Evolutionary conservation across 2,113 vertebrate genomes (phyloP), one percentile per base, ranked within the genome.

Genomic region (Ariopsis seemanni): DNA sequence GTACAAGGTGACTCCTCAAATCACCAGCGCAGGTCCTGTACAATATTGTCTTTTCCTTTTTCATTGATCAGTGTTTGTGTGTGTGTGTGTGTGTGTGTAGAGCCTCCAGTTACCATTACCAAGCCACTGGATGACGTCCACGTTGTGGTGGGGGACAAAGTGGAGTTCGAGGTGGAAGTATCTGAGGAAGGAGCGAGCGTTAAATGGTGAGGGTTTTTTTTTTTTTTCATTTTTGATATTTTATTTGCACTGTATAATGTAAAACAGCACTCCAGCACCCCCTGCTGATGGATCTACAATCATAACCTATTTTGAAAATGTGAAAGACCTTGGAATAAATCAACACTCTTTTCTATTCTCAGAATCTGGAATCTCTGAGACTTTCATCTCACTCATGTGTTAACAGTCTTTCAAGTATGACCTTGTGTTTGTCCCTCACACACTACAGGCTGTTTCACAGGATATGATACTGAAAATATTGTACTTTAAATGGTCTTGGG

Each of bases 141-240:
- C 81, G 95, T 96, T 6, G 95, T 96, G 86, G 97, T 97, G 86
- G 97, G 96, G 0, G 97, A 98, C 86, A 96, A 94, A 67, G 96
- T 98, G 88, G 96, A 97, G 91, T 95, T 98, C 89, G 92, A 94
- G 80, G 96, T 97, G 34, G 97, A 98, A 71, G 97, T 98, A 67
- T 98, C 97, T 0, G 97, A 98, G 82, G 97, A 98, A 12, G 97
- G 97, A 10, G 97, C 97, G 25, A 95, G 92, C 9, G 96, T 98
- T 88, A 97, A 94, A 94, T 98, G 97, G 97, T 97, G 72, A 92
- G 93, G 30, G n/a, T n/a, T n/a, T n/a, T 30, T 30, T 30, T 30
- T 30, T 30, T 30, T 30, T 30, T 30, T 30, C 30, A 30, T 30
- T 30, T 30, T 30, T 30, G 30, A 30, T 30, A 30, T 30, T 30